Base-by-base conservation (phyloP, 2,888 invertebrate species). In the Yponomeuta plumbellus region DNA sequence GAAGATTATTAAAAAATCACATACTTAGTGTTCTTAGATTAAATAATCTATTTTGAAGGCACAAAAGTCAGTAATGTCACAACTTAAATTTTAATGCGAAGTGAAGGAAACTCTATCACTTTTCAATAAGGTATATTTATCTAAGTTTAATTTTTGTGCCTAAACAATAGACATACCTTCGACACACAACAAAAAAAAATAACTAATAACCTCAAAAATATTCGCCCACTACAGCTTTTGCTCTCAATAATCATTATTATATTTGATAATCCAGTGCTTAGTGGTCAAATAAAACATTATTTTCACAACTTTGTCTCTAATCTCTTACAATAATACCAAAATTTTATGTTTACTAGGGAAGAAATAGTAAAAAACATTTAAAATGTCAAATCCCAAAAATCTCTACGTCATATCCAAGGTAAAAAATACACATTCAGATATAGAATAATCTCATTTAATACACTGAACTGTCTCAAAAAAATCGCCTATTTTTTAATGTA, bases 1-100 rank as follows among this genome's bases (percentile, higher is more conserved):
- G 63, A 63, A 63, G 63, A 39, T 63, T 20, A 44, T 20, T 44
- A 20, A 22, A 44, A 11, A 63, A 59, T 59, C 59, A 23, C 59
- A 59, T 22, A 59, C 20, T 17, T 11, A 17, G 44, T 52, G 44
- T 52, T 17, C 44, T 52, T 52, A 52, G 13, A 52, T 52, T 17
- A 52, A 52, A 8, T 17, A 52, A 52, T 3, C 44, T 52, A 52
- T 52, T 52, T 17, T 52, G 17, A 52, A 52, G 44, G 44, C 44
- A 52, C 44, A 52, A 52, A 13, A 52, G 17, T 52, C 44, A 17
- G 44, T 52, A 44, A 52, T 52, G 44, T 52, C 44, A 17, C 17
- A 52, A 52, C 44, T 52, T 52, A 52, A 52, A 52, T 17, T 4
- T 3, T 17, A 52, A 52, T 34, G 34, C 8, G 8, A 34, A 8